Conservation (phyloP, 2,797 vertebrate species). For the Bradypodion pumilum region DNA sequence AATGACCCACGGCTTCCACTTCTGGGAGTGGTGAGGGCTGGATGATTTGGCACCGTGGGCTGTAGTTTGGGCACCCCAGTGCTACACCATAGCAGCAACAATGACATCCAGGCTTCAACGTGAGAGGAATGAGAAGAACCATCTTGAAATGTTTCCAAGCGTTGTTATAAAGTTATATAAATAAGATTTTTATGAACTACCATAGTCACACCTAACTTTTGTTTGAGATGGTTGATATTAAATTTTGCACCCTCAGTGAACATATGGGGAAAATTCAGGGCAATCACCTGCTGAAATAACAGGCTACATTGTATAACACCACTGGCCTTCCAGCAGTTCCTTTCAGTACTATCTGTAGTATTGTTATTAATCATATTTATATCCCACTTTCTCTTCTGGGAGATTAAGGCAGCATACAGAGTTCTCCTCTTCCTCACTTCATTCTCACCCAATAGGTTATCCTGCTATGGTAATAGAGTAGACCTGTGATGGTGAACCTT, state of each 20-base stretch:
- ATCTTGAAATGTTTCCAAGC: neutral
- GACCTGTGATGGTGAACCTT: too few species aligned
- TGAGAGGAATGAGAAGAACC: neutral
- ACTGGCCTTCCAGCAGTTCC: neutral
- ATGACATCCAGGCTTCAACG: too few species aligned
- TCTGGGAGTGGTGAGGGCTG: too few species aligned
- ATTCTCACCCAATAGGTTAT: neutral
- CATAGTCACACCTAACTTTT: neutral
- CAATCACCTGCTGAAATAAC: neutral
- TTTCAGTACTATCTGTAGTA: neutral
- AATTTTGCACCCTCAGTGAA: neutral
- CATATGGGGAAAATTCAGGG: neutral
- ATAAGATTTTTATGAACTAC: neutral
- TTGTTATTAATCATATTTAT: neutral
- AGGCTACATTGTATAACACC: neutral
- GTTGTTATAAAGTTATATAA: neutral
- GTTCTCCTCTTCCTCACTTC: neutral
- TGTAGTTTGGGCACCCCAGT: too few species aligned
- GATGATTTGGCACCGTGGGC: too few species aligned
- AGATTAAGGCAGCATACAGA: neutral
- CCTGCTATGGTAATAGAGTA: too few species aligned
- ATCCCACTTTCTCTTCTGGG: neutral
- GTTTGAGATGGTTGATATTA: neutral
- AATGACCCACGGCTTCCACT: too few species aligned
- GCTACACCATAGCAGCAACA: too few species aligned